Conservation (phyloP, 2,797 vertebrate species). For the Sebastes taczanowskii region DNA sequence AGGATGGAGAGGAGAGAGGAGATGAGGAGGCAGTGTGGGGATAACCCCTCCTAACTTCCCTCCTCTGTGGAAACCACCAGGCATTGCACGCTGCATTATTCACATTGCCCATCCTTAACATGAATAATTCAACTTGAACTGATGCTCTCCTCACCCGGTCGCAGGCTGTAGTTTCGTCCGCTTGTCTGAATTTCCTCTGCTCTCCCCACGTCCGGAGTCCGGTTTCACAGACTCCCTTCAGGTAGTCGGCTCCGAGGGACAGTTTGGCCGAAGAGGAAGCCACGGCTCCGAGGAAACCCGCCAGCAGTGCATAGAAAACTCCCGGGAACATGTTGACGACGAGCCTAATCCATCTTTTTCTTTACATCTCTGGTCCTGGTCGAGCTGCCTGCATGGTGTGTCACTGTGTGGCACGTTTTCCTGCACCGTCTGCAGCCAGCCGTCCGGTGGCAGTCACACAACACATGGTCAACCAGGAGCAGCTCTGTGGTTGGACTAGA, state of each 20-base stretch:
- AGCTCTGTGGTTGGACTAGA: conserved; percentile 31
- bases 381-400: conserved; percentile 36
- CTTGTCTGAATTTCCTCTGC: conserved; percentile 76
- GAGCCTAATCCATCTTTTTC: conserved; percentile 47
- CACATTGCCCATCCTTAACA: conserved; percentile 5
- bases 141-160: conserved; percentile 79
- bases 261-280: conserved; percentile 90
- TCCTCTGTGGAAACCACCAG: conserved; percentile 34
- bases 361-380: conserved; percentile 54
- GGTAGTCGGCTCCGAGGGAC: conserved; percentile 86
- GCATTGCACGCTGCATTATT: conserved; percentile 38
- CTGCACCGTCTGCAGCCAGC: conserved; percentile 60
- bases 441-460: conserved; percentile 67
- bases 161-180: conserved; percentile 80
- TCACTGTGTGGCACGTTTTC: conserved; percentile 25
- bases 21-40: conserved; percentile 13
- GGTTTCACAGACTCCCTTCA: conserved; percentile 84
- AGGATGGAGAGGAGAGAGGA: background rate
- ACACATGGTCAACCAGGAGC: conserved; percentile 23
- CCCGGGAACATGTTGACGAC: conserved; percentile 82
- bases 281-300: conserved; percentile 90
- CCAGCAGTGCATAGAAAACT: conserved; percentile 86
- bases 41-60: conserved; percentile 40
- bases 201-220: conserved; percentile 82
- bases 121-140: conserved; percentile 19